Evolutionary conservation across 2,113 vertebrate species (phyloP).

Genomic region (Apaloderma vittatum): DNA sequence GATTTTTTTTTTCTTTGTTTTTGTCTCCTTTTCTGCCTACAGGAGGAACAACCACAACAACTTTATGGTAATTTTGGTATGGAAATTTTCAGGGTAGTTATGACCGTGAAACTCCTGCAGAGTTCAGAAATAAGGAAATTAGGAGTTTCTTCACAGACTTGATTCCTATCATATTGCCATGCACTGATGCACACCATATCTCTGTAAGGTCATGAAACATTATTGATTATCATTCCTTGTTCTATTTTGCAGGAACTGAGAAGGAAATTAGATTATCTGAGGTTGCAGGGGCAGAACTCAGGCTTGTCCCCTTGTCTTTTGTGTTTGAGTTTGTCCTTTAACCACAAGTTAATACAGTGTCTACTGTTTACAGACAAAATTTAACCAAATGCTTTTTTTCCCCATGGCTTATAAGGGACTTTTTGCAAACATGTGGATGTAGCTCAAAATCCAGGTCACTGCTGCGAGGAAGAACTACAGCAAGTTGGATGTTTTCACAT

Average conservation of each 20-base stretch:
- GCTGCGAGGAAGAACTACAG: not conserved
- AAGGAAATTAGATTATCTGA: constrained; percentile 44
- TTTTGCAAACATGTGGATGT: not conserved
- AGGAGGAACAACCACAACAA: constrained; percentile 1
- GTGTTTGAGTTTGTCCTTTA: not conserved
- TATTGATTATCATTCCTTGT: constrained; percentile 23
- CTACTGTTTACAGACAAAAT: not conserved
- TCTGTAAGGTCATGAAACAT: constrained; percentile 44
- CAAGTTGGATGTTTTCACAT: not conserved
- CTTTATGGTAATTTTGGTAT: constrained; percentile 49
- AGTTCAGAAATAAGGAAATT: constrained; percentile 51
- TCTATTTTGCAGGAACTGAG: constrained; percentile 24
- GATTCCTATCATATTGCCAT: constrained; percentile 16
- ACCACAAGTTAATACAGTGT: not conserved
- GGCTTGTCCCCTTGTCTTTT: not conserved
- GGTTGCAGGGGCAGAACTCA: not conserved
- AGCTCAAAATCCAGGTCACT: not conserved
- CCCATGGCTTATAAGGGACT: not conserved
- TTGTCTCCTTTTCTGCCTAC: not conserved
- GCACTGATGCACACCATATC: not conserved
- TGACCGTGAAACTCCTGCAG: constrained; percentile 26
- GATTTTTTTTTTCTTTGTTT: not conserved
- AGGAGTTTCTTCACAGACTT: constrained; percentile 44
- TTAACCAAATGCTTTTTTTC: not conserved
- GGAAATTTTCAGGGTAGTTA: constrained; percentile 41